phyloP scores from a whole-genome alignment of 2,113 vertebrate species.

The Sminthopsis crassicaudata region DNA sequence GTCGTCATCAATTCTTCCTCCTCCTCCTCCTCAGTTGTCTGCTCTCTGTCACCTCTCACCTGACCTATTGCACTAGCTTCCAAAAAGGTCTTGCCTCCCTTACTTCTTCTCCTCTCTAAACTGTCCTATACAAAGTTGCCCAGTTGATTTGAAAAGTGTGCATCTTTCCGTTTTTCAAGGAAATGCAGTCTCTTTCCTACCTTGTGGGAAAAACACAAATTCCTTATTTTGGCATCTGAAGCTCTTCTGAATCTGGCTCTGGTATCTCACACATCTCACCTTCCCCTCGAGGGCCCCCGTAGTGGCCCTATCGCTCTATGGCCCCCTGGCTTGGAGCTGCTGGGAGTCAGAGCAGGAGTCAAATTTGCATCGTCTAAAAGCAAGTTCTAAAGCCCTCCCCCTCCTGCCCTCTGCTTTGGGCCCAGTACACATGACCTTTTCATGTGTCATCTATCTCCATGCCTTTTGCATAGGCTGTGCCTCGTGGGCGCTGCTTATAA shows the following conservation, averaged over 20 bases:
- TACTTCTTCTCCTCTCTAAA: neutral
- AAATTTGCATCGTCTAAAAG: no score
- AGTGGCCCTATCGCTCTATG: no score
- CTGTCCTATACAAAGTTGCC: neutral
- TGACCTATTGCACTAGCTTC: neutral
- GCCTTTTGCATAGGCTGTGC: no score
- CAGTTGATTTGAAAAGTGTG: neutral
- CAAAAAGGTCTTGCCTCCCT: neutral
- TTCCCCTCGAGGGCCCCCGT: neutral
- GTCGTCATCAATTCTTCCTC: neutral
- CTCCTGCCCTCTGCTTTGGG: neutral
- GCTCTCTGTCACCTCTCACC: neutral
- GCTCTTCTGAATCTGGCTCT: neutral
- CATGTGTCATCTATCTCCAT: neutral
- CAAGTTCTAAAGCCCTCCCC: no score
- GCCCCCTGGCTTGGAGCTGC: no score
- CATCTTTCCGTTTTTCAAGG: neutral
- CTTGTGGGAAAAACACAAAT: neutral
- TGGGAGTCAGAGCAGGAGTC: no score
- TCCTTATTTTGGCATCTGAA: neutral
- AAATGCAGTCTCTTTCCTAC: neutral
- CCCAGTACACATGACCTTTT: neutral
- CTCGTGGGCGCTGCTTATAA: neutral
- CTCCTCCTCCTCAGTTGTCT: neutral
- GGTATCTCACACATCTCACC: neutral